These are phyloP conservation scores for Phataginus tricuspis DNA, from an alignment of 2,797 vertebrate genomes.

Conservation along the genomic window DNA sequence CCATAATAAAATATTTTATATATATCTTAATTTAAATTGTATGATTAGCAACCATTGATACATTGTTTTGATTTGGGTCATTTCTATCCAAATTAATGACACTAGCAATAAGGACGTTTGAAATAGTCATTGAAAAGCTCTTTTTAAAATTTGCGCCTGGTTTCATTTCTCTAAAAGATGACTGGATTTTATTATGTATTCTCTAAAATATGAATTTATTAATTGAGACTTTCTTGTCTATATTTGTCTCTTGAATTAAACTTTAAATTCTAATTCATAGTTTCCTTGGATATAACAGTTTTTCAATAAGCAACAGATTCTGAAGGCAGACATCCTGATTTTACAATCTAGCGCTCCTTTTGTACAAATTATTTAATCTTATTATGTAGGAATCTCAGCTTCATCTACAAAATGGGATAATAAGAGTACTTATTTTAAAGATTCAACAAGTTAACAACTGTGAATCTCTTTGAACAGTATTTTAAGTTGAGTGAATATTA, in stretches of 20 bases:
- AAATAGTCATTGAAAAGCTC: not conserved
- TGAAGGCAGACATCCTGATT: not conserved
- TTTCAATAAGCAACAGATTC: not conserved
- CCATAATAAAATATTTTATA: no score
- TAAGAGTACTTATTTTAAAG: not conserved
- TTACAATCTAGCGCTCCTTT: not conserved
- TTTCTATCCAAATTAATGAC: not conserved
- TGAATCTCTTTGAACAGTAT: constrained; percentile 24
- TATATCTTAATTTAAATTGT: not conserved
- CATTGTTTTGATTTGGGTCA: not conserved
- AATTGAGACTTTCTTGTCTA: not conserved
- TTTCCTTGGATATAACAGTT: not conserved
- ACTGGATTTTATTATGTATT: not conserved
- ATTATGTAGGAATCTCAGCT: not conserved
- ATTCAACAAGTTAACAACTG: not conserved
- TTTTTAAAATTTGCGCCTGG: not conserved
- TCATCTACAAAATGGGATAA: not conserved
- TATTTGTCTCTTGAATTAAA: not conserved
- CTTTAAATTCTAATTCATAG: not conserved
- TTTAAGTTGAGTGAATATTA: not conserved
- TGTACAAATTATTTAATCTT: not conserved
- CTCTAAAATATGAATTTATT: not conserved
- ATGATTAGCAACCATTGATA: not conserved
- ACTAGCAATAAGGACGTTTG: not conserved
- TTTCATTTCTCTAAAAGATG: not conserved